These are phyloP conservation scores for Drosophila atroscutellata DNA, from an alignment of 2,888 invertebrate genomes.

Conservation along the genomic window DNA sequence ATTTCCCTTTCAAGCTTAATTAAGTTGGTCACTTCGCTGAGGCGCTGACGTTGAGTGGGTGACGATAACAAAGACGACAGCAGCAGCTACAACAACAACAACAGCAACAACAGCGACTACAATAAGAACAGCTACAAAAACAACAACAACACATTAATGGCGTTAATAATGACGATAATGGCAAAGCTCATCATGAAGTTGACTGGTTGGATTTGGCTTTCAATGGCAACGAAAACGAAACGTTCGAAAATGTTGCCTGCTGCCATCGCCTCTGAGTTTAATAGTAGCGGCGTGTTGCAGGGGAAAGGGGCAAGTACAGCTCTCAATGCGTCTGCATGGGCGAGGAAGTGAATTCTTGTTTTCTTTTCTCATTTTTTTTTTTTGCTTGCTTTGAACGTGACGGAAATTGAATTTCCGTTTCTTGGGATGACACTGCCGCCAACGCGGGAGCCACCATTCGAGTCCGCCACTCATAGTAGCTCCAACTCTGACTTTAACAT, in stretches of 20 bases:
- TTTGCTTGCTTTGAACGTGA: constrained; percentile 67
- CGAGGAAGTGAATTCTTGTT: constrained; percentile 61
- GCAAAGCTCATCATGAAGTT: constrained; percentile 55
- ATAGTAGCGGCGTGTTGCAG: background rate
- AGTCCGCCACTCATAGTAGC: constrained; percentile 14
- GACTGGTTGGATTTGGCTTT: constrained; percentile 40
- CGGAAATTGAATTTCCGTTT: constrained; percentile 80
- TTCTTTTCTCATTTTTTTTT: background rate
- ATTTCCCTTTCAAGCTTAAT: constrained; percentile 79
- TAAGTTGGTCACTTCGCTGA: constrained; percentile 78
- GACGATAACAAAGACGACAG: constrained; percentile 57
- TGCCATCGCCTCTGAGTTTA: constrained; percentile 1
- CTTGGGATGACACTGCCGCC: constrained; percentile 68
- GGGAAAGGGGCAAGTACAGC: background rate
- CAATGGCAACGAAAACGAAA: constrained; percentile 37
- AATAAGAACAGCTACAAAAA: background rate
- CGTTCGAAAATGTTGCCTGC: constrained; percentile 5
- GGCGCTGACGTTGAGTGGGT: constrained; percentile 76
- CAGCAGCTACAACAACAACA: constrained; percentile 23
- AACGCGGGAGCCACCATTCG: constrained; percentile 37
- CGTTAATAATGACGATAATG: constrained; percentile 62
- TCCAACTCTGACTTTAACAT: constrained; percentile 16
- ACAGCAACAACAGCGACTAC: constrained; percentile 5
- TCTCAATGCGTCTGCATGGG: constrained; percentile 46
- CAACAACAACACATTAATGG: constrained; percentile 41